A percentile compares a stretch with the other conserved stretches of the same genome.
These are phyloP conservation scores for Ibycter americanus DNA, from an alignment of 2,797 vertebrate species.

Conservation along the genomic window DNA sequence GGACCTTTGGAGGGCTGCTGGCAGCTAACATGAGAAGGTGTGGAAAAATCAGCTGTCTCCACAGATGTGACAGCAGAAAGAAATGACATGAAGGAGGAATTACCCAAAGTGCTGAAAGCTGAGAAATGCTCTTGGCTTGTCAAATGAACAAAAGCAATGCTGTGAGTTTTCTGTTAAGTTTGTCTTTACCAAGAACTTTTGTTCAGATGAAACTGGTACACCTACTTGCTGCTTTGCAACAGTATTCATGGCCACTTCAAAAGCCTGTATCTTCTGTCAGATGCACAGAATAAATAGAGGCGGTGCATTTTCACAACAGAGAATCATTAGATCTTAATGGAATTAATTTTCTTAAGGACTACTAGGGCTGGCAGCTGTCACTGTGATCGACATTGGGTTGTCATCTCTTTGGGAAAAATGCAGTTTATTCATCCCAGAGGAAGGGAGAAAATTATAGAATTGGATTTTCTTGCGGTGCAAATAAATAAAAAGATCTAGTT, in stretches of 20 bases:
- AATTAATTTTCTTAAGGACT: neutral
- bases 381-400: neutral
- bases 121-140: neutral
- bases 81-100: neutral
- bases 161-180: neutral
- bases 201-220: neutral
- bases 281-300: neutral
- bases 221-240: neutral
- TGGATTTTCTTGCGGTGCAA: conserved; percentile 21
- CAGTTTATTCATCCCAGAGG: neutral
- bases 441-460: neutral
- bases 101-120: neutral
- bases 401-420: neutral
- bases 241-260: neutral
- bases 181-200: neutral
- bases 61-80: neutral
- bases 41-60: neutral
- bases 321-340: neutral
- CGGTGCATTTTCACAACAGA: neutral
- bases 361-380: neutral
- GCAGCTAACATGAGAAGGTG: rapidly evolving
- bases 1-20: neutral
- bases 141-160: neutral
- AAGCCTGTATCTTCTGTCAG: neutral
- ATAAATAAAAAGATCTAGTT: conserved; percentile 20